phyloP scores from a whole-genome alignment of 2,113 vertebrate genomes.

The Cavia aperea region DNA sequence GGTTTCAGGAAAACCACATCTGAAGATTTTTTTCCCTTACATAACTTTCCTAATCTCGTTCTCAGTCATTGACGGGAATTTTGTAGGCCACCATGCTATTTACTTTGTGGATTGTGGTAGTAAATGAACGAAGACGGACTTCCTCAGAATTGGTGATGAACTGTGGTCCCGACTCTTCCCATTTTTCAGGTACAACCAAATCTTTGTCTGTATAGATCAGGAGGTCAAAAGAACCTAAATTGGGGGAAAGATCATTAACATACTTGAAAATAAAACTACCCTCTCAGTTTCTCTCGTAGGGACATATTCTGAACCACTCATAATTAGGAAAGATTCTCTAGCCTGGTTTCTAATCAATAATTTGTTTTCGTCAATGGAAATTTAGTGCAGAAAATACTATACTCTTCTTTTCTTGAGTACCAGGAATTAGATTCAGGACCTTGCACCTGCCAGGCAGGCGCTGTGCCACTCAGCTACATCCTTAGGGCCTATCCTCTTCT shows the following conservation, averaged over 20 bases:
- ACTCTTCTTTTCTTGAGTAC: not conserved
- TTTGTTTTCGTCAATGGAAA: not conserved
- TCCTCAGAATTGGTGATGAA: constrained; percentile 92
- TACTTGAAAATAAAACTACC: not conserved
- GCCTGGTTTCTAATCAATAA: not conserved
- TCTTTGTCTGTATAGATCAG: constrained; percentile 96
- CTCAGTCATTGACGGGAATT: constrained; percentile 63
- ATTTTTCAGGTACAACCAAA: constrained; percentile 89
- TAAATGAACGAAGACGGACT: constrained; percentile 93
- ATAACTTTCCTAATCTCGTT: not conserved
- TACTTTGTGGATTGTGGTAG: constrained; percentile 95
- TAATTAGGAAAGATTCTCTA: not conserved
- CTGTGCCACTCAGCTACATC: no score
- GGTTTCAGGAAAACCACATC: constrained; percentile 34
- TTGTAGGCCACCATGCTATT: constrained; percentile 92
- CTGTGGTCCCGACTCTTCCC: constrained; percentile 95
- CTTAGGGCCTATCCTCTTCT: not conserved
- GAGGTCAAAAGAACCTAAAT: constrained; percentile 92
- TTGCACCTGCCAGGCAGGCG: no score
- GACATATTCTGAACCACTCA: not conserved
- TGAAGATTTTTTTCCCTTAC: not conserved
- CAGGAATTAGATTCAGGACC: no score
- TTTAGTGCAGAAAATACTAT: not conserved
- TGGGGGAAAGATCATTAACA: not conserved
- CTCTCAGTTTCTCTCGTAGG: not conserved